phyloP scores from a whole-genome alignment of 2,888 invertebrate species.

The Vandiemenella viatica region DNA sequence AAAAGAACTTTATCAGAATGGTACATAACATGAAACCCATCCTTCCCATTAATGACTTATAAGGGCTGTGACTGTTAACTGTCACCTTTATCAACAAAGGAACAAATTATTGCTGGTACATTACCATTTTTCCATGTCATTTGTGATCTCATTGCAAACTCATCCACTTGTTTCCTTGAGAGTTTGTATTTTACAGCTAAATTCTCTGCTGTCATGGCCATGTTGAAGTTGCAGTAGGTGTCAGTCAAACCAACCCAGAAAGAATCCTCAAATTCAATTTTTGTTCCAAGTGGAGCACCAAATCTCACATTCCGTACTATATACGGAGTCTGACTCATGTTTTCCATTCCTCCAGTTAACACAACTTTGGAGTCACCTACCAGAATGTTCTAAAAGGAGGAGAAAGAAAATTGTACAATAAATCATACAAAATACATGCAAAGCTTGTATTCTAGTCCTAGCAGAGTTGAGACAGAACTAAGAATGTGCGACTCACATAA shows the following conservation, averaged over 20 bases:
- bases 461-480: too few relatives aligned
- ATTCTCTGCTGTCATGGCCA: constrained; percentile 93
- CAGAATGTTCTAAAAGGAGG: constrained; percentile 69
- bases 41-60: too few relatives aligned
- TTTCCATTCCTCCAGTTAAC: constrained; percentile 85
- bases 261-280: constrained; percentile 68
- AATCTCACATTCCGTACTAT: constrained; percentile 72
- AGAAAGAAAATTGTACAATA: too few relatives aligned
- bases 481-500: too few relatives aligned
- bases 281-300: constrained; percentile 69
- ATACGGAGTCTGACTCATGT: constrained; percentile 88
- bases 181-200: constrained; percentile 72
- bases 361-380: constrained; percentile 72
- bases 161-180: constrained; percentile 67
- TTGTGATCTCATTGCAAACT: constrained; percentile 74
- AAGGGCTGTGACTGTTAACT: too few relatives aligned
- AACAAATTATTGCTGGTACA: too few relatives aligned
- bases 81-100: too few relatives aligned
- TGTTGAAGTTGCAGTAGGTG: constrained; percentile 75
- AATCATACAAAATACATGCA: too few relatives aligned
- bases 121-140: constrained; percentile 75
- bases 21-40: too few relatives aligned
- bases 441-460: too few relatives aligned
- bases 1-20: too few relatives aligned
- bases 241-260: constrained; percentile 84